These are phyloP conservation scores for Ligdia adustata DNA, from an alignment of 2,888 invertebrate species.

Conservation along the genomic window DNA sequence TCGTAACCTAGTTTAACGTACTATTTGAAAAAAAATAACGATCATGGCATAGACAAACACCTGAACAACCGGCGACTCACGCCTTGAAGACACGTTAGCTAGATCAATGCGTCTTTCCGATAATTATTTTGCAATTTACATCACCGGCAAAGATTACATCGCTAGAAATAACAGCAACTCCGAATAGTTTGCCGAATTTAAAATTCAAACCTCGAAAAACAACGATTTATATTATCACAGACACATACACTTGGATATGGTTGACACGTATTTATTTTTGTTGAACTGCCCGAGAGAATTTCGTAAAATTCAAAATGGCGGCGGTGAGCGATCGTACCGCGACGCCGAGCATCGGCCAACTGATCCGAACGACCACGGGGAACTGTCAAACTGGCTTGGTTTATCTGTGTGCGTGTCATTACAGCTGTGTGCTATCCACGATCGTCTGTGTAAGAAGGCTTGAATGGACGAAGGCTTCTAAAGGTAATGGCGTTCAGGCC, in stretches of 20 bases:
- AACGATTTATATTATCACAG: slow-evolving; percentile 48
- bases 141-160: slow-evolving; percentile 48
- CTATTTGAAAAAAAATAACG: slow-evolving; percentile 37
- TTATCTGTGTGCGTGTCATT: slow-evolving; percentile 49
- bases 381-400: slow-evolving; percentile 78
- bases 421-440: slow-evolving; percentile 39
- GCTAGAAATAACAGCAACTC: slow-evolving; percentile 32
- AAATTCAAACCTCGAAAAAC: slow-evolving; percentile 37
- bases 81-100: slow-evolving; percentile 48
- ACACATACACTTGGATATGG: slow-evolving; percentile 57
- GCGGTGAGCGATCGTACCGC: slow-evolving; percentile 64
- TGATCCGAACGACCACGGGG: slow-evolving; percentile 60
- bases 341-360: slow-evolving; percentile 80
- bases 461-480: slow-evolving; percentile 60
- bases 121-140: slow-evolving; percentile 76
- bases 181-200: slow-evolving; percentile 20
- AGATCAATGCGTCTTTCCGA: slow-evolving; percentile 54
- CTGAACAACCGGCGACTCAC: slow-evolving; percentile 32
- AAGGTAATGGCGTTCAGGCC: slow-evolving; percentile 37
- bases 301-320: slow-evolving; percentile 68
- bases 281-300: slow-evolving; percentile 60
- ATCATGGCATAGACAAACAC: slow-evolving; percentile 49
- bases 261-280: slow-evolving; percentile 75
- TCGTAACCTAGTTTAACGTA: slow-evolving; percentile 35
- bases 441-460: slow-evolving; percentile 55